Base-by-base conservation (phyloP, 2,113 vertebrate genomes). In the Pterocles burchelli region DNA sequence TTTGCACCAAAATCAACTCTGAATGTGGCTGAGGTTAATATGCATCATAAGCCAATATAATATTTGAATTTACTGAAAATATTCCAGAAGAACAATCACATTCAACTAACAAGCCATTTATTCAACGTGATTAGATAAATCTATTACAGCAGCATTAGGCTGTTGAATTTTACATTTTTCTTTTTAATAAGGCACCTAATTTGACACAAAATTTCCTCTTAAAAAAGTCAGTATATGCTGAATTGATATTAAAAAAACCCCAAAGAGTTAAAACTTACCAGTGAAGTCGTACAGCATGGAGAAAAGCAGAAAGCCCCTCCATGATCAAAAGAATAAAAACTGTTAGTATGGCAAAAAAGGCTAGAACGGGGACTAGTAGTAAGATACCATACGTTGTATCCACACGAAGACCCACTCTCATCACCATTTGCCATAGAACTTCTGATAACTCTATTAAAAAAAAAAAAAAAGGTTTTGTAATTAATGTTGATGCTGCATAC, bases 301-400 rank as follows among this genome's bases (percentile, higher is more conserved):
- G 99, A 93, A 99, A 99, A 11, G 99, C 99, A 76, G 99, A 99
- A n/a, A 99, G 98, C 8, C 99, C 99, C 95, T 99, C 99, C 99
- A 99, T 99, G 82, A 99, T 78, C 89, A 99, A 93, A 38, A 99
- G 99, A 97, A 99, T 99, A 94, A 98, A 98, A 86, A 99, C 96
- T 2, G 99, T 99, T 68, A 99, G 93, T 48, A 98, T 97, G 9
- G 98, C 98, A 94, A 99, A 99, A 61, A 99, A 94, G 4, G 98
- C 97, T 16, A 99, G 97, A 16, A 99, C 91, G 0, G 99, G 99
- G 31, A 99, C 97, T 43, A 99, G 97, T 81, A 99, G 97, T 58
- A 99, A 31, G 61, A 99, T 97, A 7, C 99, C 99, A 0, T 98
- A 97, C 1, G 59, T 90, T 1, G 96, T 97, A 91, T 99, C 98